Evolutionary conservation across 2,797 vertebrate species (phyloP).

Genomic region (Bovichtus diacanthus): DNA sequence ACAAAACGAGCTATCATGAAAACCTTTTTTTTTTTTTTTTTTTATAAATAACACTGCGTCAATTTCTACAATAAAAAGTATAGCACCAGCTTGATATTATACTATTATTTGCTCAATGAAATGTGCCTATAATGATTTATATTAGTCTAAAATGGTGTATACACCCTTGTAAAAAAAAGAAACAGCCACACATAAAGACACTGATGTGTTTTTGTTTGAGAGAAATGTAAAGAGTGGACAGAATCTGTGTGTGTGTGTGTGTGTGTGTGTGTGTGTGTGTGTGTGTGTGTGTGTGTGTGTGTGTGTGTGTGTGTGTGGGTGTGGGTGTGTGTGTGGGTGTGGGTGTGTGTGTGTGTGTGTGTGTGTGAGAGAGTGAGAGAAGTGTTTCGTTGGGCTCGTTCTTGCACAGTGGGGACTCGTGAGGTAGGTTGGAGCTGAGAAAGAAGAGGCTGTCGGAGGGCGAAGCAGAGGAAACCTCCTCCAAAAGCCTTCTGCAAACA

Average conservation of each 20-base stretch:
- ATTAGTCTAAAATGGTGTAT: not conserved
- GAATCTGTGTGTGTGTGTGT: conserved; percentile 10
- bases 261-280: not conserved
- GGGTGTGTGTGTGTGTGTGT: not conserved
- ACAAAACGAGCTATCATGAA: not conserved
- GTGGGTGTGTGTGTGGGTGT: conserved; percentile 2
- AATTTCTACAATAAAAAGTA: not conserved
- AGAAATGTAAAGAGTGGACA: not conserved
- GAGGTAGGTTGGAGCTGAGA: conserved; percentile 26
- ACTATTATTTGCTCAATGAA: not conserved
- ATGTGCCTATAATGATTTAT: not conserved
- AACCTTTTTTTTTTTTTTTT: no score
- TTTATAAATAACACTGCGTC: not conserved
- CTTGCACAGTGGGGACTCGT: conserved; percentile 13
- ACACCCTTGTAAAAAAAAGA: not conserved
- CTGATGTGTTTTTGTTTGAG: not conserved
- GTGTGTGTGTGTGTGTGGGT: not conserved
- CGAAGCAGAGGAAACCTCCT: conserved; percentile 19
- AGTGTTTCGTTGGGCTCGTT: not conserved
- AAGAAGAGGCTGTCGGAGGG: conserved; percentile 13
- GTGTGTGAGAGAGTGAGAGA: conserved; percentile 20
- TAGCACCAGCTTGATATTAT: not conserved
- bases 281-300: conserved; percentile 18
- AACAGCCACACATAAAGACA: not conserved
- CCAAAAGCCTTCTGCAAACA: conserved; percentile 18